Evolutionary conservation across 2,113 vertebrate genomes (phyloP), one percentile per base, ranked within the genome.

Genomic region (Zapornia atra): DNA sequence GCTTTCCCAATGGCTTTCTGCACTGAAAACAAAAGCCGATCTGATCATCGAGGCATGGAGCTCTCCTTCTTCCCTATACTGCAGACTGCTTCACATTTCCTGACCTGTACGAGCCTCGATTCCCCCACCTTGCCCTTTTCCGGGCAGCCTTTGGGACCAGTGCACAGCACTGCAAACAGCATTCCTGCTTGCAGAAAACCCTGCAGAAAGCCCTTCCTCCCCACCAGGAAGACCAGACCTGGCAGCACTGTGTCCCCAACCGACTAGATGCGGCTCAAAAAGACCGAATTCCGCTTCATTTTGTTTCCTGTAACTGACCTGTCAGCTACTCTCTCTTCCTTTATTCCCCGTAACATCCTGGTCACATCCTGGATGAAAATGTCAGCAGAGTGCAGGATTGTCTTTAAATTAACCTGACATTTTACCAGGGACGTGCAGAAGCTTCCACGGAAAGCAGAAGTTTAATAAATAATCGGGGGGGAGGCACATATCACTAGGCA

Each of bases 331-430:
- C 73, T 61, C 80, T 77, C 78, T 68, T 46, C 63, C 82, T 84
- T 93, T 68, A 63, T 57, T 86, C 82, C 75, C 76, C 80, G 92
- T 86, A 92, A 95, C 42, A 60, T n/a, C n/a, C n/a, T 5, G 2
- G 87, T 50, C 91, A 84, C 89, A 95, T 73, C 60, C 82, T 61
- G 87, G 91, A 95, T 75, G 82, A 78, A 97, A 97, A 97, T 95
- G 97, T 96, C 96, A 97, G 59, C 61, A 69, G 72, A 78, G 71
- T 1, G 2, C 33, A 29, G 64, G 40, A 76, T 75, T 83, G 38
- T 42, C 85, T 85, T 87, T 95, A 97, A 96, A 97, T 97, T 95
- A 95, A 96, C 85, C 80, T 95, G 97, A 96, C 97, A 95, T 97
- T 97, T 97, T 87, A 80, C 42, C 53, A 29, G 88, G 82, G 96